phyloP scores from a whole-genome alignment of 2,797 vertebrate species.

The Pipistrellus nathusii region DNA sequence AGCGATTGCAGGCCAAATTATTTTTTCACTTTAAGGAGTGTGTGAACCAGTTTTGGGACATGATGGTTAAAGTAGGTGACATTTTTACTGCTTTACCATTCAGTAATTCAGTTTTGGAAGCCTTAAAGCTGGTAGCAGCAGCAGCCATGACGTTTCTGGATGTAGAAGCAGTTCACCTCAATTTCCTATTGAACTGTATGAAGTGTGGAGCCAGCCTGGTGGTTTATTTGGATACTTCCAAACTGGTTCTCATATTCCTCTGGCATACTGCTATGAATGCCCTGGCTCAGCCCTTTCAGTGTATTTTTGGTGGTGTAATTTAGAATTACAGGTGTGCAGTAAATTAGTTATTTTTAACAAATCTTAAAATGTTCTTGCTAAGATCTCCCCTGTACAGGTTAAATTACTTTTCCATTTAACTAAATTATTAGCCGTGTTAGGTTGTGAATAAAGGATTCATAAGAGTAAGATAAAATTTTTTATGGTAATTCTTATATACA shows the following conservation, averaged over 20 bases:
- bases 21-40: slow-evolving; percentile 82
- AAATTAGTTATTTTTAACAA: slow-evolving; percentile 78
- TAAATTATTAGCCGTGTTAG: slow-evolving; percentile 15
- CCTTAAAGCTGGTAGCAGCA: slow-evolving; percentile 81
- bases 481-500: slow-evolving; percentile 50
- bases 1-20: slow-evolving; percentile 83
- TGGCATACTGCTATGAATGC: slow-evolving; percentile 77
- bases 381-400: slow-evolving; percentile 82
- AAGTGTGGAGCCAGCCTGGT: slow-evolving; percentile 85
- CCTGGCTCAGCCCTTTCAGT: slow-evolving; percentile 85
- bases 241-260: slow-evolving; percentile 85
- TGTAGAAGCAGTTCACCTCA: slow-evolving; percentile 85
- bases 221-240: slow-evolving; percentile 83
- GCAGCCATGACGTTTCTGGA: slow-evolving; percentile 83
- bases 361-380: slow-evolving; percentile 85
- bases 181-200: slow-evolving; percentile 81
- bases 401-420: slow-evolving; percentile 66
- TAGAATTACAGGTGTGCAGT: slow-evolving; percentile 90
- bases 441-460: slow-evolving; percentile 66
- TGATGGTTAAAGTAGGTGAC: slow-evolving; percentile 80
- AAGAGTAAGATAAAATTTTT: slow-evolving; percentile 67
- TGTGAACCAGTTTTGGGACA: slow-evolving; percentile 83
- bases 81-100: slow-evolving; percentile 80
- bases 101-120: slow-evolving; percentile 80
- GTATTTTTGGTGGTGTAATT: slow-evolving; percentile 86